A percentile compares a stretch with the other conserved stretches of the same genome.
These are phyloP conservation scores for Acanthaster planci DNA, from an alignment of 35 echinoderm and acorn worm genomes.

Conservation along the genomic window DNA sequence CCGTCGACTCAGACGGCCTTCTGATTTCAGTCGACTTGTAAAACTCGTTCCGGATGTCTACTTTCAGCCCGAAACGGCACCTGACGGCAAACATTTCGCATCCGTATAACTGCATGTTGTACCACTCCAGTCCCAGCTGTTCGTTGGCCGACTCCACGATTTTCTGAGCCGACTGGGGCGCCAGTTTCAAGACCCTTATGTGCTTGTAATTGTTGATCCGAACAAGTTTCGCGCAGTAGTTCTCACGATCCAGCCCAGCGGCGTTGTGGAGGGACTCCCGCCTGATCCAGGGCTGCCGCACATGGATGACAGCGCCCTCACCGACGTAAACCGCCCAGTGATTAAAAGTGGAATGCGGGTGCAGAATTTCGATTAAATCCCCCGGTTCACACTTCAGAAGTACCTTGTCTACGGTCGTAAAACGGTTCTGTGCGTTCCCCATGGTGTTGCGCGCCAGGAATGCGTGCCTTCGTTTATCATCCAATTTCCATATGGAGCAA, in stretches of 20 bases:
- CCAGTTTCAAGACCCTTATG: slow-evolving; percentile 60
- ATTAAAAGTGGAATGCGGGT: slow-evolving; percentile 83
- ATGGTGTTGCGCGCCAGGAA: slow-evolving; percentile 32
- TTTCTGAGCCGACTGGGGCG: slow-evolving; percentile 51
- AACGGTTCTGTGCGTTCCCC: slow-evolving; percentile 80
- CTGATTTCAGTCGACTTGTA: slow-evolving; percentile 55
- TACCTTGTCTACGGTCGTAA: slow-evolving; percentile 60
- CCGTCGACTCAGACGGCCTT: slow-evolving; percentile 15
- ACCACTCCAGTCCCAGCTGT: slow-evolving; percentile 96
- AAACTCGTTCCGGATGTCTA: slow-evolving; percentile 72
- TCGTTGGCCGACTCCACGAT: slow-evolving; percentile 77
- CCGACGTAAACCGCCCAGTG: slow-evolving; percentile 98
- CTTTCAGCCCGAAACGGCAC: slow-evolving; percentile 92
- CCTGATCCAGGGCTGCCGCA: slow-evolving; percentile 80
- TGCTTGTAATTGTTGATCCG: slow-evolving; percentile 90
- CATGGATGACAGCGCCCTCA: slow-evolving; percentile 81
- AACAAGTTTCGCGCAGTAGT: slow-evolving; percentile 38
- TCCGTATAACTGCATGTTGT: slow-evolving; percentile 91
- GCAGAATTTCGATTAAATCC: slow-evolving; percentile 81
- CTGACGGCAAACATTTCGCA: slow-evolving; percentile 93
- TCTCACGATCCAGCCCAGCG: slow-evolving; percentile 17
- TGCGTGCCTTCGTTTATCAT: neutral
- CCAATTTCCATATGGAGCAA: neutral
- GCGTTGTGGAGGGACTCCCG: slow-evolving; percentile 68
- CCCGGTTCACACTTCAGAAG: slow-evolving; percentile 69